Percentiles rank a stretch among this genome's conserved stretches.
phyloP scores from a whole-genome alignment of 2,888 invertebrate species.

The Tipula confusa region DNA sequence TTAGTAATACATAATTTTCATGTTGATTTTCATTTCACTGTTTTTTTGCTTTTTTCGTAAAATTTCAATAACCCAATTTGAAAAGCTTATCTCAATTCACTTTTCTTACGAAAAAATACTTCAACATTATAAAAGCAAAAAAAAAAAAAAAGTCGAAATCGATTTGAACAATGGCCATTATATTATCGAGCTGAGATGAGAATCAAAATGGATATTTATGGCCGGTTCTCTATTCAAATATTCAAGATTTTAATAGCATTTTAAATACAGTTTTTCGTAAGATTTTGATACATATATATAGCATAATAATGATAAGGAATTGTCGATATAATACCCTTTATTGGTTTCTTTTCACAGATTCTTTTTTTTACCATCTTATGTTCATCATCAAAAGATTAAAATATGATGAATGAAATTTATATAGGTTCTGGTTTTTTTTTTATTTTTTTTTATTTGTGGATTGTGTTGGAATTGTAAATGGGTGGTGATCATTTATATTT shows the following conservation, averaged over 20 bases:
- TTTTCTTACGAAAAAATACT: not conserved
- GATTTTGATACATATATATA: not conserved
- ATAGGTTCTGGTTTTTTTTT: too few species aligned
- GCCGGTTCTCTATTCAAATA: not conserved
- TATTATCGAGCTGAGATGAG: not conserved
- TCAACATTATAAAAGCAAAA: not conserved
- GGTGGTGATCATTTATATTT: not conserved
- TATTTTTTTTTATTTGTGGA: too few species aligned
- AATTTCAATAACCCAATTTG: not conserved
- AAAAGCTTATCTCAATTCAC: not conserved
- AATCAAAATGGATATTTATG: not conserved
- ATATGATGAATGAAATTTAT: constrained; percentile 16
- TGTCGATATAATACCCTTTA: constrained; percentile 14
- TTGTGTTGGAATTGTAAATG: not conserved
- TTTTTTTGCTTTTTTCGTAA: not conserved
- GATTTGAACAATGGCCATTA: not conserved
- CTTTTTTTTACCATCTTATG: not conserved
- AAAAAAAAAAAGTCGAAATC: not conserved
- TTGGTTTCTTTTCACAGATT: not conserved
- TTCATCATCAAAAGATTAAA: constrained; percentile 3
- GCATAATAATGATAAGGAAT: not conserved
- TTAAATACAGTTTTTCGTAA: not conserved
- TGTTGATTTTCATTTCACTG: not conserved
- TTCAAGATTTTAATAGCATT: not conserved
- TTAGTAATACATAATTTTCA: too few species aligned